Evolutionary conservation across 2,888 invertebrate genomes (phyloP).

Genomic region (Chorisops tibialis): DNA sequence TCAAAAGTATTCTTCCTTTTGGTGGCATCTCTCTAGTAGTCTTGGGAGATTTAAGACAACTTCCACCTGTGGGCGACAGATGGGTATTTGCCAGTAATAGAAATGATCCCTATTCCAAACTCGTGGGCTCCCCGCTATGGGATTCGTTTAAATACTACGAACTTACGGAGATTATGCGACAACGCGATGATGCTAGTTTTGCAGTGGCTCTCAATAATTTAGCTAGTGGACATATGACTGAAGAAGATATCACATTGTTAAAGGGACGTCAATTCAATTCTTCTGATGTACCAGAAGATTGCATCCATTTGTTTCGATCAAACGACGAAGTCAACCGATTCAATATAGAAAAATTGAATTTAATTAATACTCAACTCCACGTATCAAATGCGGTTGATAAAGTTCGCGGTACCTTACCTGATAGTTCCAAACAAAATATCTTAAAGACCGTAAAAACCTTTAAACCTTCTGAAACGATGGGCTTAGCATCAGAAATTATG

Average conservation of each 20-base stretch:
- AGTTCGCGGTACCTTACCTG: no score
- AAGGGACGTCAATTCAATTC: conserved; percentile 23
- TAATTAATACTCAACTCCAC: no score
- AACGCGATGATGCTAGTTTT: conserved; percentile 39
- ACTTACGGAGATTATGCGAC: conserved; percentile 41
- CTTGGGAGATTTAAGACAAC: conserved; percentile 44
- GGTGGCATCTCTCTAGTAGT: conserved; percentile 42
- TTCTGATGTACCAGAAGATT: not conserved
- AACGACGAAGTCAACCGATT: not conserved
- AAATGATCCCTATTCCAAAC: conserved; percentile 7
- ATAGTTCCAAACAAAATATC: no score
- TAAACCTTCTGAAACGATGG: no score
- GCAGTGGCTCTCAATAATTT: conserved; percentile 38
- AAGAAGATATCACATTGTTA: conserved; percentile 34
- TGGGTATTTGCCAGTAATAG: conserved; percentile 35
- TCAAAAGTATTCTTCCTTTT: conserved; percentile 37
- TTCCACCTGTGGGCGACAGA: conserved; percentile 40
- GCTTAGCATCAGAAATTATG: no score
- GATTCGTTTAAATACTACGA: conserved; percentile 37
- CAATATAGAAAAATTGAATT: no score
- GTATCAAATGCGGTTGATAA: no score
- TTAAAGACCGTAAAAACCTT: no score
- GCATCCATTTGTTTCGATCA: not conserved
- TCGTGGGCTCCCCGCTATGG: conserved; percentile 34
- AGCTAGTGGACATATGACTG: no score